Percentiles rank a stretch among this genome's conserved stretches.
Conservation (phyloP, 2,888 invertebrate species). For the Acleris sparsana region DNA sequence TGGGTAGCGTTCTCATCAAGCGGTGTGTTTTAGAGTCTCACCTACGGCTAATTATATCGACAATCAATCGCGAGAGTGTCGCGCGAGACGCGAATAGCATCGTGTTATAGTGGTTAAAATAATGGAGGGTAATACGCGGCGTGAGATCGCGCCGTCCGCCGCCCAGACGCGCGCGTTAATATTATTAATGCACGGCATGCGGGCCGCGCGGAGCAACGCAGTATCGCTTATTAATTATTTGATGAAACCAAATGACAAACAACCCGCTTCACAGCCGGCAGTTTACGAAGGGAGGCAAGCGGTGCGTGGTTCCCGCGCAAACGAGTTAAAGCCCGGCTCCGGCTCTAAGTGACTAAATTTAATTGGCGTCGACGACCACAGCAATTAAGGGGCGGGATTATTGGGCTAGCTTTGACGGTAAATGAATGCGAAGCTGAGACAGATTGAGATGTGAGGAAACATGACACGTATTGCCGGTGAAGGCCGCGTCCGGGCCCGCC, state of each 20-base stretch:
- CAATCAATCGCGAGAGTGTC: constrained; percentile 66
- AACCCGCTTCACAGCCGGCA: constrained; percentile 39
- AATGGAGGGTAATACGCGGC: constrained; percentile 41
- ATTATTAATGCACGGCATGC: constrained; percentile 61
- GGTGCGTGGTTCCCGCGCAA: constrained; percentile 58
- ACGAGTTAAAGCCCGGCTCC: constrained; percentile 26
- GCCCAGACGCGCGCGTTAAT: constrained; percentile 49
- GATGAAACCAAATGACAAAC: constrained; percentile 53
- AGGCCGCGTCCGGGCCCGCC: constrained; percentile 47
- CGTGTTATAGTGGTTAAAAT: constrained; percentile 48
- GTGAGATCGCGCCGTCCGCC: constrained; percentile 32
- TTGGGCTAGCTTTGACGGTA: constrained; percentile 54
- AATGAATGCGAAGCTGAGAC: constrained; percentile 51
- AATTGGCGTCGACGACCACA: constrained; percentile 59
- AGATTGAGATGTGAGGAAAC: constrained; percentile 57
- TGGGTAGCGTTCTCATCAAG: constrained; percentile 41
- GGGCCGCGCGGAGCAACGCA: constrained; percentile 49
- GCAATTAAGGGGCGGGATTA: constrained; percentile 60
- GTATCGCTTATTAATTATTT: constrained; percentile 62
- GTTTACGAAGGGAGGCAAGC: constrained; percentile 57
- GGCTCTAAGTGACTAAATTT: constrained; percentile 53
- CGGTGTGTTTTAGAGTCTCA: constrained; percentile 42
- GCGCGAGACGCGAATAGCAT: constrained; percentile 56
- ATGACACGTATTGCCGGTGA: constrained; percentile 51
- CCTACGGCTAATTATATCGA: constrained; percentile 60